Percentiles rank a stretch among this genome's conserved stretches.
These are phyloP conservation scores for Antigone vipio DNA, from an alignment of 2,113 vertebrate genomes.

Conservation along the genomic window DNA sequence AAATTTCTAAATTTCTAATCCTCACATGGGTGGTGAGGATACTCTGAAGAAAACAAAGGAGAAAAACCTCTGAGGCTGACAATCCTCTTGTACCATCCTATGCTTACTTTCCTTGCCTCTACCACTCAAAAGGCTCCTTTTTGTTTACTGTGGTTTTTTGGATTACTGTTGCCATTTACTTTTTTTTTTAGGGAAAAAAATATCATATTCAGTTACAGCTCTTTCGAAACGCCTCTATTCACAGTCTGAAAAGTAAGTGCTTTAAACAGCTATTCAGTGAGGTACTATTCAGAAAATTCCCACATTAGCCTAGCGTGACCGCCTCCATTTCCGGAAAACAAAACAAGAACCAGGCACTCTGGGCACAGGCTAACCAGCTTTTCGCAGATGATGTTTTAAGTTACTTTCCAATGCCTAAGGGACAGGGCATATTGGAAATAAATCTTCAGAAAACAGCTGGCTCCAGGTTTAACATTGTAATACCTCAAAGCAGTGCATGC, in stretches of 20 bases:
- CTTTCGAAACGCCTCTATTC: not conserved
- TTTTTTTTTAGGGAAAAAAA: not conserved
- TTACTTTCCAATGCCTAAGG: slow-evolving; percentile 1
- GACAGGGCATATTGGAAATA: not conserved
- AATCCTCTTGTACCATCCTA: not conserved
- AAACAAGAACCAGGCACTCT: not conserved
- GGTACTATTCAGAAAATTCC: not conserved
- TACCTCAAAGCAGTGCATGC: slow-evolving; percentile 11
- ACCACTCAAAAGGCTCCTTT: not conserved
- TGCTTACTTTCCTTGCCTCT: not conserved
- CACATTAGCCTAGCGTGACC: not conserved
- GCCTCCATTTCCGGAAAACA: not conserved
- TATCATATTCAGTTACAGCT: not conserved
- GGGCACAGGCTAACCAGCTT: not conserved
- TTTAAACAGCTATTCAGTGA: not conserved
- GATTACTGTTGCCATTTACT: not conserved
- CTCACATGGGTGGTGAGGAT: not conserved
- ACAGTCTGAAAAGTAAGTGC: not conserved
- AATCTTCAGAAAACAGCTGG: slow-evolving; percentile 38
- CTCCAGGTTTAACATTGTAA: slow-evolving; percentile 40
- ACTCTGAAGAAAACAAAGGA: not conserved
- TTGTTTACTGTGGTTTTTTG: not conserved
- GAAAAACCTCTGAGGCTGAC: not conserved
- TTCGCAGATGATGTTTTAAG: not conserved
- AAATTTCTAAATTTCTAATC: not conserved